Evolutionary conservation across 2,113 vertebrate species (phyloP).

Genomic region (Ceuthmochares aereus): DNA sequence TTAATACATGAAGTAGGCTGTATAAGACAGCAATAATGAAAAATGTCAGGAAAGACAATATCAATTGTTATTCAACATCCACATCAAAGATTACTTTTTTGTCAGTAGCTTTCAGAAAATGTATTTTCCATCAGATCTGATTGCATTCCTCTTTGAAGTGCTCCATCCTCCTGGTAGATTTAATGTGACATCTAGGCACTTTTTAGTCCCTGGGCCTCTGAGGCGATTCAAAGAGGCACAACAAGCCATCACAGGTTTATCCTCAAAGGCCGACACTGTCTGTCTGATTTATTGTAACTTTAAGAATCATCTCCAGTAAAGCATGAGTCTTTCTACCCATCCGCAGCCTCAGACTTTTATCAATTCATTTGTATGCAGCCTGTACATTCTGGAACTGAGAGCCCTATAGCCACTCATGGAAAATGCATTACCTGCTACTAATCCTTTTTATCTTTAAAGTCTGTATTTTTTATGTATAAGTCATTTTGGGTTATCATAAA

Average conservation of each 20-base stretch:
- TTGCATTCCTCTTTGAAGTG: conserved; percentile 88
- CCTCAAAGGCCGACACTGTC: conserved; percentile 90
- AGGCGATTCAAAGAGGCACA: conserved; percentile 88
- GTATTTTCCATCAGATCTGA: conserved; percentile 92
- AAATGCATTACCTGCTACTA: conserved; percentile 90
- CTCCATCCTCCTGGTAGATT: conserved; percentile 87
- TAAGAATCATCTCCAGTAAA: conserved; percentile 88
- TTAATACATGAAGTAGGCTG: conserved; percentile 93
- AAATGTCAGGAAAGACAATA: conserved; percentile 99
- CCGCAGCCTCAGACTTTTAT: conserved; percentile 84
- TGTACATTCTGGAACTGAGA: conserved; percentile 78
- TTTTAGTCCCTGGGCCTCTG: conserved; percentile 87
- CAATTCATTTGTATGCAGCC: conserved; percentile 89
- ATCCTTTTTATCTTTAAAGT: conserved; percentile 91
- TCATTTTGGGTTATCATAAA: conserved; percentile 89
- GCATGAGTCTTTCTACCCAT: conserved; percentile 82
- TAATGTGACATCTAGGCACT: conserved; percentile 90
- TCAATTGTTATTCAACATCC: conserved; percentile 99
- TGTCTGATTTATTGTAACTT: conserved; percentile 92
- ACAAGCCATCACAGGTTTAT: conserved; percentile 89
- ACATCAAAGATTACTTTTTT: conserved; percentile 94
- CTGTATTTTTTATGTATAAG: conserved; percentile 89
- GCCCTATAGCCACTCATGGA: conserved; percentile 89
- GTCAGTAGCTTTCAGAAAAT: conserved; percentile 92
- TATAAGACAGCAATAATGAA: conserved; percentile 98